Base-by-base conservation (phyloP, 2,797 vertebrate genomes). In the Coranthus polyacanthus region DNA sequence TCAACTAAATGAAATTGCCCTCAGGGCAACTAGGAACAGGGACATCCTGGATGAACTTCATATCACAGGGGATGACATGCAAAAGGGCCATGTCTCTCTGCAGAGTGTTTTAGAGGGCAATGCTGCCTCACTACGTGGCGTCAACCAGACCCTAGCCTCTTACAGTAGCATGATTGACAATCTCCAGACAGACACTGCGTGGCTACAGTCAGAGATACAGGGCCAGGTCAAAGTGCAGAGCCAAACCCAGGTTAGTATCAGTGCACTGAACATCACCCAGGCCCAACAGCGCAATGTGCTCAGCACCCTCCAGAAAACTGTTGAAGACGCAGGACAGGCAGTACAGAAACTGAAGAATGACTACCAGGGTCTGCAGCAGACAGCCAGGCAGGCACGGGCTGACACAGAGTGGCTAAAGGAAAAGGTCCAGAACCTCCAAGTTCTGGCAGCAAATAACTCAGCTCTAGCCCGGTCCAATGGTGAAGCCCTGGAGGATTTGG, bases 401-500 rank as follows among this genome's bases (percentile, higher is more conserved):
- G 97, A 99, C 75, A 93, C 95, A 0, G 95, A 96, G 44, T 98
- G 97, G 97, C 89, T 99, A 5, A 97, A 95, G 78, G 97, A 98
- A 81, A 98, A 97, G 83, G 93, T 99, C 7, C 96, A 96, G 84
- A 96, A 93, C 83, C 92, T 99, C 61, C 97, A 98, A 80, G 90
- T 89, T 1, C 88, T 98, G 77, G 95, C 96, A 1, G 84, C 95
- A 63, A 99, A 99, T 89, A 98, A 97, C 83, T 97, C 97, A 0
- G 96, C 92, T 12, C 75, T 97, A 75, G 91, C 94, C 41, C 96
- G 95, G 86, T 93, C 96, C 72, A 98, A 98, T 60, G 96, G 95
- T 3, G 98, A 99, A 26, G 89, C 94, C 13, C 90, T 99, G 51
- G 96, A 98, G 74, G 97, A 98, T 65, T 92, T 98, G 92, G 95